Evolutionary conservation across 2,888 invertebrate genomes (phyloP).

Genomic region (Dinocampus coccinellae): DNA sequence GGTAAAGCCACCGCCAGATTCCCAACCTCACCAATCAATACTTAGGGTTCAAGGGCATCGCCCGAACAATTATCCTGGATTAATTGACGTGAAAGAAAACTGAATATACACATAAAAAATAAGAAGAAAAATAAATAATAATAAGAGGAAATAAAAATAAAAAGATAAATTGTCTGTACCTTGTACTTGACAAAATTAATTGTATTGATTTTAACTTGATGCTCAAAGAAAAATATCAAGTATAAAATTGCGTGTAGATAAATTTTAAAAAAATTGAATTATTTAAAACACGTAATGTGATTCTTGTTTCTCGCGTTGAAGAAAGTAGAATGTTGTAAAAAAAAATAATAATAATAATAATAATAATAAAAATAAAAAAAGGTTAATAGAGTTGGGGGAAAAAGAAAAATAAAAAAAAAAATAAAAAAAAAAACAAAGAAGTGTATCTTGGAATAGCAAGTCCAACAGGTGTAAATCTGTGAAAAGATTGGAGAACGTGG

Average conservation of each 20-base stretch:
- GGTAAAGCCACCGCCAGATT: constrained; percentile 62
- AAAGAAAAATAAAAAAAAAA: constrained; percentile 19
- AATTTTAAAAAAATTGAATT: not conserved
- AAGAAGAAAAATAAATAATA: constrained; percentile 9
- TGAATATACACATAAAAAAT: too few species aligned
- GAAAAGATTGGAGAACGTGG: constrained; percentile 56
- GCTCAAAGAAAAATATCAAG: not conserved
- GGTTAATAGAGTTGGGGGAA: too few species aligned
- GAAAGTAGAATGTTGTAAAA: not conserved
- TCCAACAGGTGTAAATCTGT: constrained; percentile 68
- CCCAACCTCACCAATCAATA: constrained; percentile 68
- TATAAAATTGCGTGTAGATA: too few species aligned
- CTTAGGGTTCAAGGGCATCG: constrained; percentile 69
- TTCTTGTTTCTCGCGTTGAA: not conserved
- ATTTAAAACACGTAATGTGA: not conserved
- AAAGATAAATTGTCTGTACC: not conserved
- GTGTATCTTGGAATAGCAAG: constrained; percentile 50
- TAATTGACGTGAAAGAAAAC: constrained; percentile 56
- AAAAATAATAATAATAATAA: not conserved
- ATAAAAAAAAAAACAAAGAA: constrained; percentile 24
- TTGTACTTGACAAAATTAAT: not conserved
- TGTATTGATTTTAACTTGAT: not conserved
- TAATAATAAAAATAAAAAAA: constrained; percentile 19
- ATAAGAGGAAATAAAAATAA: constrained; percentile 29
- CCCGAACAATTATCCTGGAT: constrained; percentile 67